Percentiles rank a stretch among this genome's conserved stretches.
phyloP scores from a whole-genome alignment of 2,113 vertebrate genomes.

The Myanophis thanlyinensis region DNA sequence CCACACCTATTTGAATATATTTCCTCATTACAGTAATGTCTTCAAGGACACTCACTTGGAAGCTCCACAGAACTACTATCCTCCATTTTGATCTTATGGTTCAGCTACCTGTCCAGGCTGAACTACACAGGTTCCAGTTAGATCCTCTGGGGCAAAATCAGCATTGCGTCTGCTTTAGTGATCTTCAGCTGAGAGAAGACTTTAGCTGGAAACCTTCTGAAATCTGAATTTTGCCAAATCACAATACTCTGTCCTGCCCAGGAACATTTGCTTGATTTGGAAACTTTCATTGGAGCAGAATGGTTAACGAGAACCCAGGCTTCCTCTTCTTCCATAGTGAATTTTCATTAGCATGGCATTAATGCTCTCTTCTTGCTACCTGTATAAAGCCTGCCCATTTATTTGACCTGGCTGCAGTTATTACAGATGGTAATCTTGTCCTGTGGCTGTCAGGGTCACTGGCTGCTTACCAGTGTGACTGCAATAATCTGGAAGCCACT shows the following conservation, averaged over 20 bases:
- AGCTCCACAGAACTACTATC: too few species aligned
- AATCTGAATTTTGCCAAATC: not conserved
- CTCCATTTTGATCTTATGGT: not conserved
- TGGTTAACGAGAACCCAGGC: not conserved
- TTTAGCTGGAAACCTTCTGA: not conserved
- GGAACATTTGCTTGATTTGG: not conserved
- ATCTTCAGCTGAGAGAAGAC: not conserved
- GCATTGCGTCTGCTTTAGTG: not conserved
- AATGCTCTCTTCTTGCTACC: too few species aligned
- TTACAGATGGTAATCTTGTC: not conserved
- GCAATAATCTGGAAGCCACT: not conserved
- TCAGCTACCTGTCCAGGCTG: not conserved
- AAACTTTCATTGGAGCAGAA: not conserved
- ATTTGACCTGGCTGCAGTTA: not conserved
- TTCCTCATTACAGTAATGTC: too few species aligned
- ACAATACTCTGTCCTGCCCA: not conserved
- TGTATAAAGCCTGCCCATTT: not conserved
- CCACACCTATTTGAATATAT: too few species aligned
- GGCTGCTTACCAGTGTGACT: not conserved
- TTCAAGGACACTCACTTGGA: too few species aligned
- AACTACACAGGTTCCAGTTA: not conserved
- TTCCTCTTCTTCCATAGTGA: not conserved
- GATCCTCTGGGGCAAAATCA: not conserved
- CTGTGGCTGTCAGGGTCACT: not conserved
- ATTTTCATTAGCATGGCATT: not conserved